Evolutionary conservation across 2,888 invertebrate species (phyloP).

Genomic region (Sesia apiformis): DNA sequence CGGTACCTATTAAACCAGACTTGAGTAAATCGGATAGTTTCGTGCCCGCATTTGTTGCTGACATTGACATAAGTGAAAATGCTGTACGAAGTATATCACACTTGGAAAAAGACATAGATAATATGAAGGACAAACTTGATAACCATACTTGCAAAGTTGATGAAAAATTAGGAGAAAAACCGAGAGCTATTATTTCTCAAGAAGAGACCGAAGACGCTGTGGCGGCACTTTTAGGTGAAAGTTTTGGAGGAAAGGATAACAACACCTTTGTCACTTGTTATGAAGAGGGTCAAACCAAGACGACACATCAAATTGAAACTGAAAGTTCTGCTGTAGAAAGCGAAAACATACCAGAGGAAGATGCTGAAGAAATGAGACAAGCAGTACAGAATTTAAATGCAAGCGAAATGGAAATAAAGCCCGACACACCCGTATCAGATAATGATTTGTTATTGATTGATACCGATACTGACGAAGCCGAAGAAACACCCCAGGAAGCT

Average conservation of each 20-base stretch:
- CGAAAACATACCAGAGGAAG: constrained; percentile 78
- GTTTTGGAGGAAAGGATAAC: constrained; percentile 79
- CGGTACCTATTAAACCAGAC: constrained; percentile 33
- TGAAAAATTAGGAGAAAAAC: constrained; percentile 82
- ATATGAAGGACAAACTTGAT: constrained; percentile 42
- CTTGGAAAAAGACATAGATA: constrained; percentile 40
- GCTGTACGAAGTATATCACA: constrained; percentile 87
- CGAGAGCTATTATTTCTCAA: constrained; percentile 88
- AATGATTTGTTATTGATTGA: constrained; percentile 89
- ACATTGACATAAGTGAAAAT: constrained; percentile 78
- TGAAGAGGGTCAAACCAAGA: constrained; percentile 64
- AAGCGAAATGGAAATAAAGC: constrained; percentile 82
- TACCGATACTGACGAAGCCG: constrained; percentile 87
- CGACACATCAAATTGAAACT: constrained; percentile 50
- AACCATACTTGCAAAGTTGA: constrained; percentile 48
- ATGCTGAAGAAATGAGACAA: constrained; percentile 88
- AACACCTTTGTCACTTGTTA: constrained; percentile 73
- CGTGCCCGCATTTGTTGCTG: constrained; percentile 76
- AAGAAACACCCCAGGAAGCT: constrained; percentile 69
- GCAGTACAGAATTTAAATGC: constrained; percentile 87
- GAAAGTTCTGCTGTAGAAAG: constrained; percentile 58
- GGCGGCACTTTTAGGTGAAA: constrained; percentile 89
- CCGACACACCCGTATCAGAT: constrained; percentile 89
- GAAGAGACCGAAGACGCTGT: constrained; percentile 96
- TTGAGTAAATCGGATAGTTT: constrained; percentile 68